Evolutionary conservation across 2,113 vertebrate species (phyloP).

Genomic region (Chauna torquata): DNA sequence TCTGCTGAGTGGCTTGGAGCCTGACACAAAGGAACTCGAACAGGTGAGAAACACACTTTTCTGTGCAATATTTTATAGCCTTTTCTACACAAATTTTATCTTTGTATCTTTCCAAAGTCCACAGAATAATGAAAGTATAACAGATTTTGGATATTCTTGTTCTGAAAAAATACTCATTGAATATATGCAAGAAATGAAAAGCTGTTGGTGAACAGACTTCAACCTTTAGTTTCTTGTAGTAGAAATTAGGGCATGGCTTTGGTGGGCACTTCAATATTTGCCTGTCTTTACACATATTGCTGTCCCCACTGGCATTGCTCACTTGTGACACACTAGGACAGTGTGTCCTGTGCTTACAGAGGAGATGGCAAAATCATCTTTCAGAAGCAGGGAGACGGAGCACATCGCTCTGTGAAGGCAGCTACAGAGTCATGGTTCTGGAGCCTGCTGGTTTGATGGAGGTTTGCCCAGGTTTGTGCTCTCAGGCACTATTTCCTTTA

Average conservation of each 20-base stretch:
- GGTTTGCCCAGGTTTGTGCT: background rate
- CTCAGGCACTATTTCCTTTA: background rate
- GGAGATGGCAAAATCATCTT: background rate
- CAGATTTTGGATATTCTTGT: background rate
- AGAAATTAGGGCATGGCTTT: background rate
- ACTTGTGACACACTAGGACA: rapidly evolving
- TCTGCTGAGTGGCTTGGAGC: conserved; percentile 75
- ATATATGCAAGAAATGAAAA: background rate
- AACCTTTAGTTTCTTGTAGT: background rate
- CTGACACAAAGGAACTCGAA: conserved; percentile 69
- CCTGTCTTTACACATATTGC: background rate
- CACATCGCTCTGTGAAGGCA: background rate
- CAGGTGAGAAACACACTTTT: conserved; percentile 47
- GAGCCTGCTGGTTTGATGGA: rapidly evolving
- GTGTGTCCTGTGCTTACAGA: background rate
- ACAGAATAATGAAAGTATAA: background rate
- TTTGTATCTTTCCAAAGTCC: background rate
- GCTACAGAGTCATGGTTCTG: background rate
- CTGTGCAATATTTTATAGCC: background rate
- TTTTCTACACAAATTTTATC: background rate
- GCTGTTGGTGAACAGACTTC: background rate
- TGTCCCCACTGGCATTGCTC: background rate
- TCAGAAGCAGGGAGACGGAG: background rate
- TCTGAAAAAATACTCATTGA: background rate
- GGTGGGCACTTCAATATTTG: background rate